Percentiles rank a stretch among this genome's conserved stretches.
Evolutionary conservation across 2,113 vertebrate genomes (phyloP).

Genomic region (Cheilinus undulatus): DNA sequence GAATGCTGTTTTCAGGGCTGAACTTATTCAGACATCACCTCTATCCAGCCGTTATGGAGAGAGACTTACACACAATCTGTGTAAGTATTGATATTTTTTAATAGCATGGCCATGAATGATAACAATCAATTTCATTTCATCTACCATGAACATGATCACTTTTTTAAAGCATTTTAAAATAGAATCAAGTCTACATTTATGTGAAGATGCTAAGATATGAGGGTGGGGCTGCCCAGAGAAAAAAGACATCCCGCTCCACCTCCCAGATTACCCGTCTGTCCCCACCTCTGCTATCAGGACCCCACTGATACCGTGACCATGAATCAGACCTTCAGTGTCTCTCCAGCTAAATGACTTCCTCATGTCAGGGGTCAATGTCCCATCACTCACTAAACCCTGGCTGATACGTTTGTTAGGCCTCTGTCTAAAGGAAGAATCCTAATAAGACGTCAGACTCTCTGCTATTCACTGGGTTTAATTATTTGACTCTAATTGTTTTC

Average conservation of each 20-base stretch:
- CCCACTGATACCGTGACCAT: conserved; percentile 66
- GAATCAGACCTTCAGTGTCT: conserved; percentile 76
- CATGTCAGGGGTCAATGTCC: conserved; percentile 80
- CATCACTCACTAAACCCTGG: conserved; percentile 67
- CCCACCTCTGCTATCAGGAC: conserved; percentile 67
- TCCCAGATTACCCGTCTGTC: conserved; percentile 71
- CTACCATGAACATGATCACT: no score
- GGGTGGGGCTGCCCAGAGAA: conserved; percentile 37
- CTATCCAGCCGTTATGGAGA: no score
- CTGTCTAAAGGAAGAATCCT: conserved; percentile 41
- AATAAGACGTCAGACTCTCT: conserved; percentile 24
- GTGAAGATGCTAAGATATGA: neutral
- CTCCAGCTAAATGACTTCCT: conserved; percentile 84
- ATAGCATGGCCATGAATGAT: no score
- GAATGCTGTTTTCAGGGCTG: no score
- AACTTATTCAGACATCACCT: no score
- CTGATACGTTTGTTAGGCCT: conserved; percentile 54
- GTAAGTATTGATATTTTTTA: no score
- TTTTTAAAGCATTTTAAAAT: no score
- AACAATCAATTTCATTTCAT: no score
- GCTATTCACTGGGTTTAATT: no score
- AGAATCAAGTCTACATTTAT: no score
- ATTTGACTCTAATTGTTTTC: neutral
- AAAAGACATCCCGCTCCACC: conserved; percentile 38
- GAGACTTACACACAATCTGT: no score